phyloP scores from a whole-genome alignment of 2,797 vertebrate genomes.

The Erpetoichthys calabaricus region DNA sequence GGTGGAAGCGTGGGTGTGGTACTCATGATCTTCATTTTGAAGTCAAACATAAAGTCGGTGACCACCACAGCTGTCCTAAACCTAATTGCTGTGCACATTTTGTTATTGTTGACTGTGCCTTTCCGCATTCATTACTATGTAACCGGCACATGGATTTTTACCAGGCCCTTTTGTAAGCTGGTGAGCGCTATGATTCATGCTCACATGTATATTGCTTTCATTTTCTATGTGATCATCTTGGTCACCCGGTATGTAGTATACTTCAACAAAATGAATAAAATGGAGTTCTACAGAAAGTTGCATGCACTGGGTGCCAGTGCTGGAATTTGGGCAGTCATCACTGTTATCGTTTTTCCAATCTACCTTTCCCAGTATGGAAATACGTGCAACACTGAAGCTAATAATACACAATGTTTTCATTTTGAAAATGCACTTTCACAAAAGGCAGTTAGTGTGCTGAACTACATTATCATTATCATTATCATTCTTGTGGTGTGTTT shows the following conservation, averaged over 20 bases:
- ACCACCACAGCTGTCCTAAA: conserved; percentile 69
- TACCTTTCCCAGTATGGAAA: conserved; percentile 43
- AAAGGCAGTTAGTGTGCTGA: conserved; percentile 21
- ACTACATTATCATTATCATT: conserved; percentile 42
- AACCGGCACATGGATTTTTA: conserved; percentile 34
- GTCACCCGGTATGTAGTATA: conserved; percentile 54
- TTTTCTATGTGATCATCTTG: conserved; percentile 70
- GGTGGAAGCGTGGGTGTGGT: conserved; percentile 49
- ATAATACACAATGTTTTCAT: conserved; percentile 39
- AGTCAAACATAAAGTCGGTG: conserved; percentile 58
- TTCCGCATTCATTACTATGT: conserved; percentile 72
- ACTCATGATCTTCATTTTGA: conserved; percentile 52
- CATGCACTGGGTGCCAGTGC: conserved; percentile 47
- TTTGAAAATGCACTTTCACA: conserved; percentile 39
- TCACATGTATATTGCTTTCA: conserved; percentile 81
- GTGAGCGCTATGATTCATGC: conserved; percentile 74
- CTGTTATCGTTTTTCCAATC: conserved; percentile 34
- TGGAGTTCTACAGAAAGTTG: conserved; percentile 51
- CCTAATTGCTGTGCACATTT: conserved; percentile 64
- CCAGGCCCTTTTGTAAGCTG: conserved; percentile 39
- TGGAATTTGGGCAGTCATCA: conserved; percentile 49
- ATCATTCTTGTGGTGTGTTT: conserved; percentile 31
- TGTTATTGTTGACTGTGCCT: conserved; percentile 74
- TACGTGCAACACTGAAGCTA: fast-evolving
- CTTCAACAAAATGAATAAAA: conserved; percentile 46